Conservation (phyloP, 2,113 vertebrate genomes). For the Trematomus loennbergii region DNA sequence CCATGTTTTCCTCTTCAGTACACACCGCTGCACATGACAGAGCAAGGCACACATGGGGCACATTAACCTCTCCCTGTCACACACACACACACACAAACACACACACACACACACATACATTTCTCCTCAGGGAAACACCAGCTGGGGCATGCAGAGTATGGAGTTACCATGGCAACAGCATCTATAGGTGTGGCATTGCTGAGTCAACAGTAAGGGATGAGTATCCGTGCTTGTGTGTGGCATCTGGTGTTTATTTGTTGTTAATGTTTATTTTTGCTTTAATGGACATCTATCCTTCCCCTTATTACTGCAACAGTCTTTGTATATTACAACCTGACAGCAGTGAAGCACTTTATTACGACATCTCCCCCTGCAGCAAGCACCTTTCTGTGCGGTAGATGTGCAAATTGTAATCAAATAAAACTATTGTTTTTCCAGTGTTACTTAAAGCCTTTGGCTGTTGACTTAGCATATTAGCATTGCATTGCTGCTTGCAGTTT, state of each 20-base stretch:
- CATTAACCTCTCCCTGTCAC: conserved; percentile 69
- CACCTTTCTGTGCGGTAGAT: background rate
- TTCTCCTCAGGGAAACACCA: conserved; percentile 63
- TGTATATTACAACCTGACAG: background rate
- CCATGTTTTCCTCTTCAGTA: conserved; percentile 73
- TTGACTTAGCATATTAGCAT: too few relatives aligned
- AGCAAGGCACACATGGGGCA: conserved; percentile 72
- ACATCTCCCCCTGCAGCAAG: background rate
- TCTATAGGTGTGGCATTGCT: conserved; percentile 72
- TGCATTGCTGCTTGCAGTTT: too few relatives aligned
- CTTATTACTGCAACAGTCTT: background rate
- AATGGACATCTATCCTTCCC: background rate
- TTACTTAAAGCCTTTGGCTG: too few relatives aligned
- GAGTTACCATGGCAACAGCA: conserved; percentile 71
- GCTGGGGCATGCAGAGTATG: conserved; percentile 70
- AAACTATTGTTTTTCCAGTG: too few relatives aligned
- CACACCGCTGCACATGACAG: conserved; percentile 75
- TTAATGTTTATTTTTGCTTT: conserved; percentile 3
- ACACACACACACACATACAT: conserved; percentile 29
- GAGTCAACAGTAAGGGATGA: conserved; percentile 54
- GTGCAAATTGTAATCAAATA: background rate
- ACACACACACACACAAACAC: conserved; percentile 43
- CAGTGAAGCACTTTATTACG: background rate
- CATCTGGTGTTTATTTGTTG: conserved; percentile 4
- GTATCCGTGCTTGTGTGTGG: background rate